Conservation (phyloP, 1,140 invertebrate genomes). For the Drosophila miranda region DNA sequence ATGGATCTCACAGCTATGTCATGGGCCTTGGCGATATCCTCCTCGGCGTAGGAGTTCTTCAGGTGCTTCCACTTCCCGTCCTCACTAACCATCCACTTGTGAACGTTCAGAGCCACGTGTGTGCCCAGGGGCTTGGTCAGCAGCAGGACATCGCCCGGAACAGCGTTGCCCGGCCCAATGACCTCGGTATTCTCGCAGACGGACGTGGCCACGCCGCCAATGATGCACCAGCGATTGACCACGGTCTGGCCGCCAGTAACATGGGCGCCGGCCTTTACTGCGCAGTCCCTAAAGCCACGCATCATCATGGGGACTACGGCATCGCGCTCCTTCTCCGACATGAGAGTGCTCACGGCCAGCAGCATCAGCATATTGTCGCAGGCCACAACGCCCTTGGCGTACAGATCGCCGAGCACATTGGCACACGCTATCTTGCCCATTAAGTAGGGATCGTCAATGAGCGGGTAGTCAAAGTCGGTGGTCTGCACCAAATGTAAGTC, state of each 20-base stretch:
- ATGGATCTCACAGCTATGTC: constrained; percentile 83
- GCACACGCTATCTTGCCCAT: constrained; percentile 99
- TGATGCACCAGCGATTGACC: constrained; percentile 98
- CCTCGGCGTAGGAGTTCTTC: constrained; percentile 96
- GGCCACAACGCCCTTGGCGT: constrained; percentile 99
- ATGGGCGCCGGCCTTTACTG: constrained; percentile 95
- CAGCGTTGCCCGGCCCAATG: constrained; percentile 98
- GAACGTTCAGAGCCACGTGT: constrained; percentile 98
- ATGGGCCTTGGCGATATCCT: constrained; percentile 97
- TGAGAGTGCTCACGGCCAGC: constrained; percentile 96
- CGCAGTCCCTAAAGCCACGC: constrained; percentile 88
- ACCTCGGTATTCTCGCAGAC: constrained; percentile 97
- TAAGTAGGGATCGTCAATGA: constrained; percentile 99
- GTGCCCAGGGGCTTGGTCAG: constrained; percentile 98
- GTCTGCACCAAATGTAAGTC: constrained; percentile 98
- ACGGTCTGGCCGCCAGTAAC: constrained; percentile 98
- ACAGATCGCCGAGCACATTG: constrained; percentile 98
- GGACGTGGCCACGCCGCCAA: constrained; percentile 97
- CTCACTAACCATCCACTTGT: constrained; percentile 96
- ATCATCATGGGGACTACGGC: constrained; percentile 95
- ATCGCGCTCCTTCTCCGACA: constrained; percentile 98
- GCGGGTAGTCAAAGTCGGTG: constrained; percentile 98
- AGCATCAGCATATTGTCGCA: constrained; percentile 99
- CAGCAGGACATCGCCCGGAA: constrained; percentile 98
- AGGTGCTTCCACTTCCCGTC: constrained; percentile 98